Percentiles rank a stretch among this genome's conserved stretches.
Evolutionary conservation across 2,888 invertebrate genomes (phyloP).

Genomic region (Ichneumoninae sp.): DNA sequence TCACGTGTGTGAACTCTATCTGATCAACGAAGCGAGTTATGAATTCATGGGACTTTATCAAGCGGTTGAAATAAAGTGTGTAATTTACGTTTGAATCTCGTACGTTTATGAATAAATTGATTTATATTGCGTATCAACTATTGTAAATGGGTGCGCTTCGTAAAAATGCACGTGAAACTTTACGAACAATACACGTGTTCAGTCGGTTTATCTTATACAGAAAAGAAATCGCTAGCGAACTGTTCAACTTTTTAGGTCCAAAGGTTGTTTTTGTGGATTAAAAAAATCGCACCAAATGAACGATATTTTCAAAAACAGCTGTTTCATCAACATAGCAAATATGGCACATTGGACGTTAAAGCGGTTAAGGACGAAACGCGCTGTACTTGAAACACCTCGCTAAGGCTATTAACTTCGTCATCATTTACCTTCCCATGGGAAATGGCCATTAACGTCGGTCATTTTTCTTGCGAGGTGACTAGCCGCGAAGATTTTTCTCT

Average conservation of each 20-base stretch:
- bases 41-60: constrained; percentile 29
- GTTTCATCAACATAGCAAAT: background rate
- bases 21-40: constrained; percentile 47
- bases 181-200: background rate
- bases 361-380: background rate
- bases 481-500: background rate
- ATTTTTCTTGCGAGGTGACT: background rate
- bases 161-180: background rate
- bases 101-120: constrained; percentile 11
- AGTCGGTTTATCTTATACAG: background rate
- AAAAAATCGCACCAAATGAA: background rate
- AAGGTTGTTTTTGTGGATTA: background rate
- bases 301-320: background rate
- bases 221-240: background rate
- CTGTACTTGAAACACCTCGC: background rate
- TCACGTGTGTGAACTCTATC: constrained; percentile 34
- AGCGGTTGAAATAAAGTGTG: constrained; percentile 8
- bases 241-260: background rate
- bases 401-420: background rate
- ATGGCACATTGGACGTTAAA: background rate
- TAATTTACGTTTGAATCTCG: constrained; percentile 12
- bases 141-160: background rate
- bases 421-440: background rate
- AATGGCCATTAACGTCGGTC: background rate
- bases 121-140: constrained; percentile 5